Base-by-base conservation (phyloP, 2,113 vertebrate species). In the Seriola rivoliana region DNA sequence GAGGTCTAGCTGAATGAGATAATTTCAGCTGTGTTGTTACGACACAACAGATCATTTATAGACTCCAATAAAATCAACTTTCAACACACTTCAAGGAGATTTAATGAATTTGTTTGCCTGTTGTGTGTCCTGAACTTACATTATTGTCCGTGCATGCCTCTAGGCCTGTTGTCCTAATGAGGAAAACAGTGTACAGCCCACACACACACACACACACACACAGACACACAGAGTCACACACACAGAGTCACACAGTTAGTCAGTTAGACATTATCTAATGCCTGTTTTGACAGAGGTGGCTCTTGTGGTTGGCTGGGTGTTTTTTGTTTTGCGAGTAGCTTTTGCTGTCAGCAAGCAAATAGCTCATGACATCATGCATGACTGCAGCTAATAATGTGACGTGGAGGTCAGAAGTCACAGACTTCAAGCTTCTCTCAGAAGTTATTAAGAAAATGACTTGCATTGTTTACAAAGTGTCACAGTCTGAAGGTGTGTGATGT, bases 181-280 rank as follows among this genome's bases (percentile, higher is more conserved):
- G 32, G 65, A 42, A 50, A 67, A 17, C 32, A 38, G 46, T 29
- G 70, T 42, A 29, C 19, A 19, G 1, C 25, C 14, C 23, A 42
- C 55, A 36, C 48, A 64, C 38, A 50, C 5, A 34, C 13, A 69
- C 17, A 68, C 4, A 11, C 40, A 40, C n/a, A n/a, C n/a, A n/a
- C n/a, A n/a, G n/a, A n/a, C n/a, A n/a, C 38, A 40, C 40, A 40
- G 8, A 3, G 23, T 21, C 34, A 23, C 13, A 72, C 68, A 79
- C 58, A 83, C 19, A 63, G 46, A 75, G 34, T 25, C 65, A 60
- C 55, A 58, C 84, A 71, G 68, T 32, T 36, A 34, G 25, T 69
- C 64, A 67, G 57, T 50, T 50, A 86, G 78, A 90, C 84, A 64
- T 90, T 25, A 89, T 75, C 85, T 75, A 84, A 78, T 66, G 38